Conservation (phyloP, 2,797 vertebrate species). For the Leuciscus waleckii region DNA sequence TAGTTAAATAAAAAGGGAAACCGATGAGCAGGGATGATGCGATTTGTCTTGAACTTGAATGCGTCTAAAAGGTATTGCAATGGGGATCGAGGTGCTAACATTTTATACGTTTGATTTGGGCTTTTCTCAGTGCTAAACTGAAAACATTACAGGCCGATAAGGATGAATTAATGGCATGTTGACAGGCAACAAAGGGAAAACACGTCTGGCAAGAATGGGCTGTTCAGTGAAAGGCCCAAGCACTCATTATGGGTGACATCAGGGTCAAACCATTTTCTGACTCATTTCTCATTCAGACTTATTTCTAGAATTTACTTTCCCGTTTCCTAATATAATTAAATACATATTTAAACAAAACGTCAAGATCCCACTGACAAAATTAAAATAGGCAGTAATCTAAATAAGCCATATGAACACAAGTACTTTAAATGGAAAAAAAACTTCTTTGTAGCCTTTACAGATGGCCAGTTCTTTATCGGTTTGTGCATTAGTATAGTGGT, state of each 20-base stretch:
- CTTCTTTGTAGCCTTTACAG: neutral
- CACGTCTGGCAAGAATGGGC: constrained; percentile 58
- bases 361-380: neutral
- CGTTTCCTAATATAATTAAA: neutral
- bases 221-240: constrained; percentile 58
- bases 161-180: constrained; percentile 38
- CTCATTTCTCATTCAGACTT: neutral
- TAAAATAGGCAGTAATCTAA: neutral
- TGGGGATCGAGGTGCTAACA: constrained; percentile 56
- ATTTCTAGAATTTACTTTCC: neutral
- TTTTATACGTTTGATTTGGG: constrained; percentile 53
- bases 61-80: neutral
- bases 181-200: constrained; percentile 59
- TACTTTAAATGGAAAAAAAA: constrained; percentile 3
- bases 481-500: neutral
- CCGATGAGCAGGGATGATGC: neutral
- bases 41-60: constrained; percentile 7
- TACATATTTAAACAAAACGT: neutral
- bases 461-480: neutral
- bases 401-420: neutral
- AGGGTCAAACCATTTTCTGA: constrained; percentile 23
- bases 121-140: constrained; percentile 5
- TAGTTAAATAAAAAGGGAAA: neutral
- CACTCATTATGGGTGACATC: constrained; percentile 2
- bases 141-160: constrained; percentile 43